Conservation (phyloP, 2,888 invertebrate species). For the Protophormia terraenovae region DNA sequence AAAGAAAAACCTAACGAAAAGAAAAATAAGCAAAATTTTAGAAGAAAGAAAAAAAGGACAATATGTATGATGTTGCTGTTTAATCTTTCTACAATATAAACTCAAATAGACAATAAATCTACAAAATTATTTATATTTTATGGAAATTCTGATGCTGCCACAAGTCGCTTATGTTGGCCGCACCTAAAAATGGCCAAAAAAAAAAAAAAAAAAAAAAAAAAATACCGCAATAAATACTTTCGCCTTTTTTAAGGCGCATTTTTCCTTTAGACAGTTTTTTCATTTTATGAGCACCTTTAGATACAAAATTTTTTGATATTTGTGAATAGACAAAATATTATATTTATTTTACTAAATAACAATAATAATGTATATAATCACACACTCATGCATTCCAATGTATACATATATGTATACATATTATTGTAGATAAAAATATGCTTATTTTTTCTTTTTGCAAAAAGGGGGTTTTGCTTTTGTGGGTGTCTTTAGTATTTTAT, state of each 20-base stretch:
- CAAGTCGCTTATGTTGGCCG: background rate
- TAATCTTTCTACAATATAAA: conserved; percentile 3
- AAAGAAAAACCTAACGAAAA: background rate
- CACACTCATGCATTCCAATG: too few relatives aligned
- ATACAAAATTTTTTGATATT: background rate
- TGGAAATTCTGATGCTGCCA: conserved; percentile 31
- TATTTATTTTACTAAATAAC: background rate
- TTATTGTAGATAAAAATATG: background rate
- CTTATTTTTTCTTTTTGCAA: background rate
- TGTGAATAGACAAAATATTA: background rate
- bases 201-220: background rate
- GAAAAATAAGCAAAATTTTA: background rate
- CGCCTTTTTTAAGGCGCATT: background rate
- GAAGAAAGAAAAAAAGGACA: background rate
- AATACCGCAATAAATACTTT: conserved; percentile 8
- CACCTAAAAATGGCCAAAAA: background rate
- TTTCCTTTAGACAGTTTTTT: background rate
- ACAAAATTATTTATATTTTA: conserved; percentile 45
- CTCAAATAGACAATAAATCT: conserved; percentile 45
- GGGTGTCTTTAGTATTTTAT: too few relatives aligned
- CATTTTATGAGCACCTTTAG: conserved; percentile 6
- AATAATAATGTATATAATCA: background rate
- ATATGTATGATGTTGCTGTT: background rate
- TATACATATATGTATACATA: background rate
- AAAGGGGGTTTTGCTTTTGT: background rate